phyloP scores from a whole-genome alignment of 37 sponge, comb jelly and placozoan species.

The Axinella damicornis region DNA sequence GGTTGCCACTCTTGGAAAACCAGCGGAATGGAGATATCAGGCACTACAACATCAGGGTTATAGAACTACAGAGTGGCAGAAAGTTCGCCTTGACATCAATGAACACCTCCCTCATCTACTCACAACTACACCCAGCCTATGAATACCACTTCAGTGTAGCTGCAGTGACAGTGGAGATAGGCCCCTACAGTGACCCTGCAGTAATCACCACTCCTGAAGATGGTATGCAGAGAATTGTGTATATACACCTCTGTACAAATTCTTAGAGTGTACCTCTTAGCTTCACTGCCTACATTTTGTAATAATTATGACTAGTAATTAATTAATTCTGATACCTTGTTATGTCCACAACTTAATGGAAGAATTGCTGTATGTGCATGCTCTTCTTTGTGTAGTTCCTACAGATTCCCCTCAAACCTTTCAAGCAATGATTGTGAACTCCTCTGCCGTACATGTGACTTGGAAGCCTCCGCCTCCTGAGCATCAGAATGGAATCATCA shows the following conservation, averaged over 20 bases:
- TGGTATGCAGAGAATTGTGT: no score
- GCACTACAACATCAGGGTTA: neutral
- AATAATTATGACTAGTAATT: neutral
- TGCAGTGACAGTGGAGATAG: neutral
- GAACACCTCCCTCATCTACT: neutral
- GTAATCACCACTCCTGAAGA: neutral
- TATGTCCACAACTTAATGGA: no score
- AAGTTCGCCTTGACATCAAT: neutral
- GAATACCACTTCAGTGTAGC: neutral
- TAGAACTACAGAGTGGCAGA: neutral
- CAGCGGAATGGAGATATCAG: neutral
- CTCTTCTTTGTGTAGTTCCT: conserved; percentile 14
- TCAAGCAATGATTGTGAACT: neutral
- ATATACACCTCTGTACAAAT: no score
- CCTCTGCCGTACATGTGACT: conserved; percentile 4
- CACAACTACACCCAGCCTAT: neutral
- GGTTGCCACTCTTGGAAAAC: neutral
- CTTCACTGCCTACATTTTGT: neutral
- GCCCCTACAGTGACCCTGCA: neutral
- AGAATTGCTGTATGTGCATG: no score
- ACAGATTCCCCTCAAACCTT: neutral
- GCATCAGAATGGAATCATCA: conserved; percentile 17
- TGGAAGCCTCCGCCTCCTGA: conserved; percentile 18
- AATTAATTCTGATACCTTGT: no score
- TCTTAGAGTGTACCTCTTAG: no score